Base-by-base conservation (phyloP, 2,113 vertebrate species). In the Cryptomyrus ogoouensis region DNA sequence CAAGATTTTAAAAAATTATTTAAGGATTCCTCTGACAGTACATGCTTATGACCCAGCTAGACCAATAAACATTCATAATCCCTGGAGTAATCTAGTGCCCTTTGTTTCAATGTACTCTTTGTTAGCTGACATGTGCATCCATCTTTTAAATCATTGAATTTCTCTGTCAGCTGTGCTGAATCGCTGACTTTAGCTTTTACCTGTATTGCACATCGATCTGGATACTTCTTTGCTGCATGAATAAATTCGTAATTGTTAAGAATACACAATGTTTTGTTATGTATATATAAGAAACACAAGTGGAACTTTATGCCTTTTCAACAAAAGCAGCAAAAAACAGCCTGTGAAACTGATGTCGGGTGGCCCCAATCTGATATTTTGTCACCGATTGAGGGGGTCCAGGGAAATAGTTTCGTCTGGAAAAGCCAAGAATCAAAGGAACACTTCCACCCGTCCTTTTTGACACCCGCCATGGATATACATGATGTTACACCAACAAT, bases 141-240 rank as follows among this genome's bases (percentile, higher is more conserved):
- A 96, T 96, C 95, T 96, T 94, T 83, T 94, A 94, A 94, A 94
- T 94, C 56, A 92, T 94, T 95, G 95, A 95, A 95, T 95, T 13
- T 21, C 83, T 24, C 21, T n/a, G 21, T 84, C 12, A 91, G 95
- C 95, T 95, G 95, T 93, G 95, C 93, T 93, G 92, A 96, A 95
- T 95, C 95, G 95, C 95, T 96, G 95, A 95, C 94, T 95, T 93
- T 17, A 39, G 19, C 44, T 86, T 86, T 93, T 94, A 94, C 93
- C 94, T 93, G 93, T 95, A 93, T 93, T 90, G 91, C 90, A 93
- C 91, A 96, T 95, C 94, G 93, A 96, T 96, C 94, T 93, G 13
- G 9, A 92, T 93, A 94, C 91, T 93, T 91, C 90, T 95, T 95
- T 95, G 94, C 93, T 91, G 94, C 94, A 94, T 95, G 94, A 95